Percentiles rank a stretch among this genome's conserved stretches.
These are phyloP conservation scores for Hozukius guyotensis DNA, from an alignment of 2,797 vertebrate species.

Conservation along the genomic window DNA sequence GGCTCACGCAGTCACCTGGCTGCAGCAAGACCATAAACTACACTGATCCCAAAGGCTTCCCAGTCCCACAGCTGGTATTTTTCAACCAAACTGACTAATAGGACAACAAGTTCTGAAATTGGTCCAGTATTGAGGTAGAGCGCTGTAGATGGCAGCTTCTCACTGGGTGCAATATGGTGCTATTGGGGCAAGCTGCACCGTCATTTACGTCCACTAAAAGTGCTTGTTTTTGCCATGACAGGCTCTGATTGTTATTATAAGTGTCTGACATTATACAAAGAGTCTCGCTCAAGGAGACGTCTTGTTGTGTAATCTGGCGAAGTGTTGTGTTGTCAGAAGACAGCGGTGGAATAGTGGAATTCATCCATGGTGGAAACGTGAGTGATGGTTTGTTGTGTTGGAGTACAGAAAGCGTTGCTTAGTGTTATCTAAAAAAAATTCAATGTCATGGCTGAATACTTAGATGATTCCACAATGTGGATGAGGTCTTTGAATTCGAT, in stretches of 20 bases:
- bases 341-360: too few species aligned
- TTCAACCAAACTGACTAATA: neutral
- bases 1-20: constrained; percentile 41
- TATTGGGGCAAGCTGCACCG: neutral
- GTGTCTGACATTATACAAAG: too few species aligned
- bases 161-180: neutral
- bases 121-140: neutral
- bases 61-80: neutral
- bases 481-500: too few species aligned
- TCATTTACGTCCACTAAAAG: neutral
- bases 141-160: neutral
- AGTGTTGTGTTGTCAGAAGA: too few species aligned
- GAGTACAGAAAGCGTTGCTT: neutral
- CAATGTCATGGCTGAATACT: neutral
- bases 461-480: neutral
- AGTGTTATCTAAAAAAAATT: neutral
- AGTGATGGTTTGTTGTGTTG: neutral
- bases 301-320: too few species aligned
- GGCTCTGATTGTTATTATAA: too few species aligned
- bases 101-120: neutral
- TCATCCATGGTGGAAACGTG: too few species aligned
- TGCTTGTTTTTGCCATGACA: neutral
- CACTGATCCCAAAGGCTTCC: constrained; percentile 11
- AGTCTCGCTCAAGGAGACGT: too few species aligned
- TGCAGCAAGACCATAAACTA: constrained; percentile 27